Evolutionary conservation across 2,888 invertebrate species (phyloP).

Genomic region (Harpalus rufipes): DNA sequence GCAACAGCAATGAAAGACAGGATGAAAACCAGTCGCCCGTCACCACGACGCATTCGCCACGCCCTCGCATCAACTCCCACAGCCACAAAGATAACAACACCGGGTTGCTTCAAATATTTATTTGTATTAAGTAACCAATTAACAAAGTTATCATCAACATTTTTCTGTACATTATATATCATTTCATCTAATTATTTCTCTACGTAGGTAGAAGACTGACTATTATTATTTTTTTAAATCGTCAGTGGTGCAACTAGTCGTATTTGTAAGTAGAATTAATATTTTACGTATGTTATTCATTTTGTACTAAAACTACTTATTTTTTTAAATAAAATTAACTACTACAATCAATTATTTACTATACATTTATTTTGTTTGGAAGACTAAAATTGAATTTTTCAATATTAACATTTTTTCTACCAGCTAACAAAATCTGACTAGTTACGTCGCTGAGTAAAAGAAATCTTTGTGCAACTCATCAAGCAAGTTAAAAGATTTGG

Average conservation of each 20-base stretch:
- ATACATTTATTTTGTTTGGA: conserved; percentile 14
- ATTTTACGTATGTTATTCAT: conserved; percentile 25
- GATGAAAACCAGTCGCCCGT: conserved; percentile 33
- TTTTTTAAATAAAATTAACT: not conserved
- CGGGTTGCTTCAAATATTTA: conserved; percentile 56
- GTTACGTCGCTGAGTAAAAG: conserved; percentile 41
- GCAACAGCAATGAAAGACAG: conserved; percentile 33
- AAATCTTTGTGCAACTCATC: conserved; percentile 27
- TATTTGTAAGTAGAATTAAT: conserved; percentile 32
- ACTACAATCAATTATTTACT: conserved; percentile 7
- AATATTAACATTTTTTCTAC: conserved; percentile 8
- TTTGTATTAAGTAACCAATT: conserved; percentile 63
- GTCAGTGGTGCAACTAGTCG: conserved; percentile 55
- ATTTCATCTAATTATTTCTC: conserved; percentile 35
- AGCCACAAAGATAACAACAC: conserved; percentile 23
- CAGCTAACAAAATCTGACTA: conserved; percentile 26
- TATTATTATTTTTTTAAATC: conserved; percentile 32
- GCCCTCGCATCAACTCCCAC: conserved; percentile 44
- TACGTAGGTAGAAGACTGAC: conserved; percentile 33
- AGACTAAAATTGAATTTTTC: conserved; percentile 39
- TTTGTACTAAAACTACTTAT: conserved; percentile 22
- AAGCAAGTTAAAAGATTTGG: conserved; percentile 36
- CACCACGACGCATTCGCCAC: conserved; percentile 21
- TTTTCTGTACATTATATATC: conserved; percentile 55
- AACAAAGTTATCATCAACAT: conserved; percentile 60